Evolutionary conservation across 2,888 invertebrate species (phyloP), one percentile per base, ranked within the genome.

Genomic region (Ganaspis brasiliensis): DNA sequence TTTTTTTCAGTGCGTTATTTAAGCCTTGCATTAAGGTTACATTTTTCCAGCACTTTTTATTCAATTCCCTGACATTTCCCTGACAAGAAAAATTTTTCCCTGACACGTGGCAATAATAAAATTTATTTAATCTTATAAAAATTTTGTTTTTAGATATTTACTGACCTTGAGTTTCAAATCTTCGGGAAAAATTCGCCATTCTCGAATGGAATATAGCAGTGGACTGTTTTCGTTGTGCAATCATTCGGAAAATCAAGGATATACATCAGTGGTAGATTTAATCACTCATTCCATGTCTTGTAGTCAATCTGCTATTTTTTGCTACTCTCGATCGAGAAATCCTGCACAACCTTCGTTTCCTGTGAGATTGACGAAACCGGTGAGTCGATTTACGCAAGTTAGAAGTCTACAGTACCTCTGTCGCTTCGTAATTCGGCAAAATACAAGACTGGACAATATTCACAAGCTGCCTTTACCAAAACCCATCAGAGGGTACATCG

Each of bases 91-190:
- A n/a, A n/a, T n/a, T n/a, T n/a, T n/a, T n/a, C n/a, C n/a, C n/a
- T n/a, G n/a, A n/a, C n/a, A n/a, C n/a, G n/a, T n/a, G n/a, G n/a
- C n/a, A n/a, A n/a, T n/a, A n/a, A n/a, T n/a, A n/a, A n/a, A n/a
- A n/a, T n/a, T n/a, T n/a, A n/a, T n/a, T n/a, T n/a, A n/a, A n/a
- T n/a, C n/a, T n/a, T 14, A 1, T 45, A 14, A 35, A 72, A 35
- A 24, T 49, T 63, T 70, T 75, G 16, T 61, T 84, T 92, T 91
- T n/a, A 91, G 93, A 79, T 94, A 95, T 87, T 93, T 96, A 80
- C 93, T 96, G 82, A 95, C 95, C 40, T 92, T 96, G 72, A 96
- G 95, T 88, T 96, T 96, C 91, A 94, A 96, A 78, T 94, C 94
- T 85, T 92, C 94, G 76, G 95, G 95, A 24, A 93, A 93, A 84